These are phyloP conservation scores for Eurytoma californica DNA, from an alignment of 2,888 invertebrate genomes.

Conservation along the genomic window DNA sequence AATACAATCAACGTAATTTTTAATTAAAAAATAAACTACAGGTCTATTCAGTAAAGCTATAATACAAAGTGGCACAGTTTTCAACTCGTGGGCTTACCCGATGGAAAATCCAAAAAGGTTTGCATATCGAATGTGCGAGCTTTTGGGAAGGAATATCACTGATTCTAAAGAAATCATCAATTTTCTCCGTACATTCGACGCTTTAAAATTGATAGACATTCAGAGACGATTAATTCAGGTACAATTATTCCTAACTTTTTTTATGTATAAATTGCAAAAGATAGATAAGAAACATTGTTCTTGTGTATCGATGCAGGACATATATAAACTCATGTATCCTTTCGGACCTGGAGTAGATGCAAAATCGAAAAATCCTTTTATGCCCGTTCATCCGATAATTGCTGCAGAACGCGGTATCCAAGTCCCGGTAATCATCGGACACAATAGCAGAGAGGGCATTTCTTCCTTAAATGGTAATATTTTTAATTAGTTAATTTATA, in stretches of 20 bases:
- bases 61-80: constrained; percentile 64
- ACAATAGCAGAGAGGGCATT: constrained; percentile 63
- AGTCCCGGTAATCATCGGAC: constrained; percentile 59
- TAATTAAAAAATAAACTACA: constrained; percentile 39
- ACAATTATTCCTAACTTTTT: too few relatives aligned
- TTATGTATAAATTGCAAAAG: too few relatives aligned
- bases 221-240: constrained; percentile 50
- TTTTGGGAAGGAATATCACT: constrained; percentile 59
- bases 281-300: background rate
- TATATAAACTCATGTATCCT: constrained; percentile 31
- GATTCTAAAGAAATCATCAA: constrained; percentile 64
- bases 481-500: constrained; percentile 2
- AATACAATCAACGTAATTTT: too few relatives aligned
- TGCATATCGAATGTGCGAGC: constrained; percentile 59
- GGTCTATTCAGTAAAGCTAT: constrained; percentile 70
- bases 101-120: constrained; percentile 51
- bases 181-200: constrained; percentile 63
- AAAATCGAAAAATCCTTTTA: constrained; percentile 62
- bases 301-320: constrained; percentile 28
- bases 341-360: constrained; percentile 62
- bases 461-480: constrained; percentile 58
- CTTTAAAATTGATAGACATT: constrained; percentile 55
- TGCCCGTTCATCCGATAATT: constrained; percentile 55
- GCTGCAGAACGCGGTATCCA: constrained; percentile 51
- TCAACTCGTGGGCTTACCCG: constrained; percentile 61